Evolutionary conservation across 2,797 vertebrate species (phyloP).

Genomic region (Furcifer pardalis): DNA sequence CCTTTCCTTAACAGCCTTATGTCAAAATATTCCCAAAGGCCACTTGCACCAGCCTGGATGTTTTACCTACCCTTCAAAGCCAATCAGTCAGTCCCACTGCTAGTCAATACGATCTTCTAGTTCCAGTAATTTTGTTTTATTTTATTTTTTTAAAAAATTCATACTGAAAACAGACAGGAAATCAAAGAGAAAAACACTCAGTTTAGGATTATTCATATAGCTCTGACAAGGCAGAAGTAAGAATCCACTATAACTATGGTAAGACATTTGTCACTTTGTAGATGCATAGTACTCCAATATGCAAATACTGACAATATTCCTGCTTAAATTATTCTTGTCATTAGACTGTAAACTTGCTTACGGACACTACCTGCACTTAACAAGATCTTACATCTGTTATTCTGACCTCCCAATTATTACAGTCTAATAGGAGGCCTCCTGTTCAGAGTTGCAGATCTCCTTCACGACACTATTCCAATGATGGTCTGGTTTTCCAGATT

Average conservation of each 20-base stretch:
- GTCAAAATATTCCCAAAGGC: constrained; percentile 30
- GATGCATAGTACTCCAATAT: constrained; percentile 58
- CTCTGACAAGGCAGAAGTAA: constrained; percentile 52
- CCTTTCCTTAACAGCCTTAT: constrained; percentile 31
- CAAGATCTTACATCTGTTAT: background rate
- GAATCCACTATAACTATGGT: constrained; percentile 53
- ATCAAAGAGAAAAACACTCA: constrained; percentile 29
- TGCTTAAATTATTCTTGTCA: constrained; percentile 36
- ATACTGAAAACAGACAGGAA: constrained; percentile 41
- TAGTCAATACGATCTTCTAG: constrained; percentile 19
- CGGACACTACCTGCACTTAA: background rate
- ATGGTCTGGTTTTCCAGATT: background rate
- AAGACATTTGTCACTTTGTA: constrained; percentile 36
- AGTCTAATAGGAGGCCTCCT: background rate
- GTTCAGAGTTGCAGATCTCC: background rate
- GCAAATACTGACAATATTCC: constrained; percentile 45
- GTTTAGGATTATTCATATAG: constrained; percentile 41
- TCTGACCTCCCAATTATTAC: background rate
- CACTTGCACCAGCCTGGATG: background rate
- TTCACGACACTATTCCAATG: background rate
- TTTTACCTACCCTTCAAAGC: background rate
- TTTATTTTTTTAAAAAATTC: background rate
- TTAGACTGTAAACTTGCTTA: constrained; percentile 47
- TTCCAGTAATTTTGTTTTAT: background rate
- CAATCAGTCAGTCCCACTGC: constrained; percentile 31